phyloP scores from a whole-genome alignment of 1,140 invertebrate species.

The Calliopsis andreniformis region DNA sequence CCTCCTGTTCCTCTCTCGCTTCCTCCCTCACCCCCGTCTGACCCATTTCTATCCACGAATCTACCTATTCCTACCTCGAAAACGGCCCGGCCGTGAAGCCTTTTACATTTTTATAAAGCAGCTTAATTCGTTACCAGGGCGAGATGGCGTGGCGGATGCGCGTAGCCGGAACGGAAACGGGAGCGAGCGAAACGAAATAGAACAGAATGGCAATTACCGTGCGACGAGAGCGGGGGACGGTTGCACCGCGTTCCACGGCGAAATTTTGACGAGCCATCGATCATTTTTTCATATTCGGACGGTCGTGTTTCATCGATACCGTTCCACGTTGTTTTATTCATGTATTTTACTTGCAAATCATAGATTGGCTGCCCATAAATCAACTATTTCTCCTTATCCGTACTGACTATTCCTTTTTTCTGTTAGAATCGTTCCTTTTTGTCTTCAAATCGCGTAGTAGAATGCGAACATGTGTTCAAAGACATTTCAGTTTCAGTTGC shows the following conservation, averaged over 20 bases:
- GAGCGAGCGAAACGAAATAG: slow-evolving; percentile 31
- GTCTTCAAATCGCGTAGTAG: background rate
- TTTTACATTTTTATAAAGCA: slow-evolving; percentile 75
- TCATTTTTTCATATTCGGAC: slow-evolving; percentile 53
- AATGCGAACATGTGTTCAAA: too few relatives aligned
- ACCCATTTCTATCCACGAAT: slow-evolving; percentile 23
- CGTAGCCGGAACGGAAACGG: slow-evolving; percentile 26
- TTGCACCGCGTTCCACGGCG: background rate
- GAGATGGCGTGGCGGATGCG: slow-evolving; percentile 45
- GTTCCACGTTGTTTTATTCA: slow-evolving; percentile 49
- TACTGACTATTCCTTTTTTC: background rate
- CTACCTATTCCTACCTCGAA: slow-evolving; percentile 41
- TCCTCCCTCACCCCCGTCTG: background rate
- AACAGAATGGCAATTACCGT: slow-evolving; percentile 11
- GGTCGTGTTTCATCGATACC: slow-evolving; percentile 45
- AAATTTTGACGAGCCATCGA: slow-evolving; percentile 53
- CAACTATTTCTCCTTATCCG: slow-evolving; percentile 45
- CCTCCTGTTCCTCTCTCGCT: slow-evolving; percentile 12
- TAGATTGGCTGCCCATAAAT: slow-evolving; percentile 50
- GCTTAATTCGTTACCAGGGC: slow-evolving; percentile 69
- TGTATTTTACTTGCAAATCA: slow-evolving; percentile 52
- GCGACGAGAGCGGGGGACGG: slow-evolving; percentile 1
- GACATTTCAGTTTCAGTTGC: too few relatives aligned
- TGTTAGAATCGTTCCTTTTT: background rate
- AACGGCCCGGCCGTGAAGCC: slow-evolving; percentile 65